Base-by-base conservation (phyloP, 2,797 vertebrate genomes). In the Myioborus melanocephalus region DNA sequence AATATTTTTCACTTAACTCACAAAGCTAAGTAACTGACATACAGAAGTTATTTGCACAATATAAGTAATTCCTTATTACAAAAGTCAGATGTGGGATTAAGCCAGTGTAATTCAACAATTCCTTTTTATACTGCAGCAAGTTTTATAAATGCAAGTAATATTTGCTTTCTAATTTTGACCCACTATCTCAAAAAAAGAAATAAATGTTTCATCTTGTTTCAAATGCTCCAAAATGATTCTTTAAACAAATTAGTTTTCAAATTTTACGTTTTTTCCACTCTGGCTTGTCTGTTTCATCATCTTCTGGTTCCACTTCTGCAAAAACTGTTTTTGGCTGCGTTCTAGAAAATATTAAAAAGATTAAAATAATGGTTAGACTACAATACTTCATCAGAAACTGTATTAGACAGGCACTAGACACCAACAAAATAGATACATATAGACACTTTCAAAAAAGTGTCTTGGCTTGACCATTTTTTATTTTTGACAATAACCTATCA, bases 201-300 rank as follows among this genome's bases (percentile, higher is more conserved):
- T 6, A 69, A 65, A 66, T 64, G 20, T 27, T 80, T 43, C 9
- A 30, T 12, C 87, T 91, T 39, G 12, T 82, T 87, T 68, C 69
- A 78, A 92, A 60, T 79, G 34, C 27, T 55, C 56, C 69, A 72
- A 49, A 93, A 92, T 61, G 2, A 80, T 76, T 77, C 49, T 78
- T 87, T 64, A 90, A 61, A 66, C 3, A 2, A 59, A 30, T 27
- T 27, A 94, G 94, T 99, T 96, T 96, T 99, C 97, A 99, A 94
- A 99, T 99, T 98, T 99, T 99, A 95, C 99, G 98, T 97, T 99
- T 99, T 98, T 99, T 99, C 99, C 99, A 99, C 90, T 99, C 98
- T 6, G 99, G 99, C 93, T 99, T 99, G 43, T 99, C 98, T 20
- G 98, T 98, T 96, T 99, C 99, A 63, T 99, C 99, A 37, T 99